Percentiles rank a stretch among this genome's conserved stretches.
phyloP scores from a whole-genome alignment of 2,888 invertebrate genomes.

The Polydrusus cervinus region DNA sequence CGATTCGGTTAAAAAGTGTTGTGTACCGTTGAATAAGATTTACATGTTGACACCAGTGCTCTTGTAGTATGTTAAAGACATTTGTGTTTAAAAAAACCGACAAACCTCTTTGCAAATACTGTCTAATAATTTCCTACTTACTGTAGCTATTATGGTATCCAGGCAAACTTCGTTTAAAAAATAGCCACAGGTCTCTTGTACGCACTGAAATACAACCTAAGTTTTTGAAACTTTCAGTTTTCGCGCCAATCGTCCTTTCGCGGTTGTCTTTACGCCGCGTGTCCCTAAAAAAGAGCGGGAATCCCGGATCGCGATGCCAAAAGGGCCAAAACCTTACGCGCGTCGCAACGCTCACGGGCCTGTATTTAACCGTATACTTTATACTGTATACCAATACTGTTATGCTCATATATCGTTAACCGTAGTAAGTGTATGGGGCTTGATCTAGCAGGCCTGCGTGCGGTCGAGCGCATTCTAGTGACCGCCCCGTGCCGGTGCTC shows the following conservation, averaged over 20 bases:
- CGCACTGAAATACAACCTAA: background rate
- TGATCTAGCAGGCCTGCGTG: conserved; percentile 68
- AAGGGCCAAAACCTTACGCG: conserved; percentile 30
- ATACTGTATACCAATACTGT: conserved; percentile 53
- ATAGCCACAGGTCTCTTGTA: background rate
- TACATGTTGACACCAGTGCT: too few relatives aligned
- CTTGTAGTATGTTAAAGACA: too few relatives aligned
- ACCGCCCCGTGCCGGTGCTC: conserved; percentile 60
- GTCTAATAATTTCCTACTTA: conserved; percentile 4
- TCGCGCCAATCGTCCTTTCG: background rate
- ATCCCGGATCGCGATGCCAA: conserved; percentile 28
- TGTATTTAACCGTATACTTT: conserved; percentile 42
- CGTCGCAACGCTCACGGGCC: conserved; percentile 44
- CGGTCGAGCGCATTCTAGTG: conserved; percentile 68
- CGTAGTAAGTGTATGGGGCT: conserved; percentile 59
- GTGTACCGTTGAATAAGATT: too few relatives aligned
- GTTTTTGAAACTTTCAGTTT: background rate
- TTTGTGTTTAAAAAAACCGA: too few relatives aligned
- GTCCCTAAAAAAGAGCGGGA: conserved; percentile 34
- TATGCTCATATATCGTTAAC: conserved; percentile 54
- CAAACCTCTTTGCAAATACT: too few relatives aligned
- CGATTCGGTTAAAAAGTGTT: too few relatives aligned
- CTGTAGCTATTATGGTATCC: background rate
- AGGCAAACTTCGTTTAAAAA: background rate
- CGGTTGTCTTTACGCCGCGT: conserved; percentile 11